These are phyloP conservation scores for Pollenia griseotomentosa DNA, from an alignment of 2,888 invertebrate genomes.

Conservation along the genomic window DNA sequence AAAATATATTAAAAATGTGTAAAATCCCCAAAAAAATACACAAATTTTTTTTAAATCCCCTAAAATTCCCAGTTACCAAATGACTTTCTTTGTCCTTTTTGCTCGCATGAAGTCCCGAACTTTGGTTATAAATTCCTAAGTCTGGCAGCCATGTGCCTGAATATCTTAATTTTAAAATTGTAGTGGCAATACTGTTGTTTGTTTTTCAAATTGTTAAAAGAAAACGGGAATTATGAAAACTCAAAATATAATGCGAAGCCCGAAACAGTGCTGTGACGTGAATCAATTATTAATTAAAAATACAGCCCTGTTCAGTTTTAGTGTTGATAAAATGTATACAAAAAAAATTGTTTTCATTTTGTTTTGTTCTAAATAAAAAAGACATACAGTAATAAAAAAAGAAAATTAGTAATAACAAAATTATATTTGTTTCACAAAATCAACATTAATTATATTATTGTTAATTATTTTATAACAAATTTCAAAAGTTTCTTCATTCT, in stretches of 20 bases:
- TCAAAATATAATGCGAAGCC: background rate
- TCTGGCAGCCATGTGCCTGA: too few relatives aligned
- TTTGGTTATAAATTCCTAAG: too few relatives aligned
- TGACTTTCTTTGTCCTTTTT: too few relatives aligned
- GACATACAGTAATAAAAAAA: slow-evolving; percentile 14
- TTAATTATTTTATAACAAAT: slow-evolving; percentile 36
- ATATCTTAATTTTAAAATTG: too few relatives aligned
- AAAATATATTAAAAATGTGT: too few relatives aligned
- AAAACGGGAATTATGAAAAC: background rate
- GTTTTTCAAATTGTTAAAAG: background rate
- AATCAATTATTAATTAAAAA: background rate
- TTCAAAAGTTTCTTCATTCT: slow-evolving; percentile 11
- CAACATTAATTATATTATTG: background rate
- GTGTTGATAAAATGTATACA: slow-evolving; percentile 57
- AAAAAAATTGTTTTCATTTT: slow-evolving; percentile 55
- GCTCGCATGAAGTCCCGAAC: too few relatives aligned
- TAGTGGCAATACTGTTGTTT: too few relatives aligned
- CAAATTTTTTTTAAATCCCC: too few relatives aligned
- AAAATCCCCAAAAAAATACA: too few relatives aligned
- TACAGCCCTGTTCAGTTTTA: background rate
- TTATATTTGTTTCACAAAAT: background rate
- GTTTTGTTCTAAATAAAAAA: slow-evolving; percentile 60
- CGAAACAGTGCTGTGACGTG: background rate
- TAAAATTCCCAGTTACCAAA: too few relatives aligned
- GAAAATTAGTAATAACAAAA: background rate